Percentiles rank a stretch among this genome's conserved stretches.
These are phyloP conservation scores for Stictocephala bisonia DNA, from an alignment of 2,888 invertebrate genomes.

Conservation along the genomic window DNA sequence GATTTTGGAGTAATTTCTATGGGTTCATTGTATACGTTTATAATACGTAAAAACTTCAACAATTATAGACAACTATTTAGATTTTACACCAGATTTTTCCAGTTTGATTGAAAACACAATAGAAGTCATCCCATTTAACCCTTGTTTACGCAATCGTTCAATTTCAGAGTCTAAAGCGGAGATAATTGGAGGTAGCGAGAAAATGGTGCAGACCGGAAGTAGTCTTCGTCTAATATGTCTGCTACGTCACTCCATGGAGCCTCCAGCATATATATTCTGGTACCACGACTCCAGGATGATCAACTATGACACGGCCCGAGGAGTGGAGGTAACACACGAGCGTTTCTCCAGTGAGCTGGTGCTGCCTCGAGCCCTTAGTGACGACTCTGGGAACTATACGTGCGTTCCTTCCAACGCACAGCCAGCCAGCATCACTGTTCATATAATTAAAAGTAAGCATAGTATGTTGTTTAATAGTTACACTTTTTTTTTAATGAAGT, in stretches of 20 bases:
- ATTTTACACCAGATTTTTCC: no score
- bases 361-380: conserved; percentile 71
- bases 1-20: no score
- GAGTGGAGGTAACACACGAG: conserved; percentile 80
- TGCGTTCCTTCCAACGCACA: conserved; percentile 91
- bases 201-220: conserved; percentile 88
- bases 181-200: conserved; percentile 86
- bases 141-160: no score
- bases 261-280: conserved; percentile 87
- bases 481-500: no score
- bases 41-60: no score
- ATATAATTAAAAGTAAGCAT: conserved; percentile 86
- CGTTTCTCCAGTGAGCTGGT: conserved; percentile 71
- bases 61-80: no score
- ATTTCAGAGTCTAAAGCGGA: conserved; percentile 85
- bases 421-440: conserved; percentile 87
- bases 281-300: conserved; percentile 85
- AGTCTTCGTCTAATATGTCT: conserved; percentile 84
- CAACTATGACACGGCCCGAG: conserved; percentile 88
- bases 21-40: no score
- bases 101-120: no score
- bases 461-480: background rate
- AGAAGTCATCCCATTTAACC: no score
- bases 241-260: conserved; percentile 85
- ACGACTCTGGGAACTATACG: conserved; percentile 88